Percentiles rank a stretch among this genome's conserved stretches.
Evolutionary conservation across 1,140 invertebrate genomes (phyloP).

Genomic region (Anastrepha ludens): DNA sequence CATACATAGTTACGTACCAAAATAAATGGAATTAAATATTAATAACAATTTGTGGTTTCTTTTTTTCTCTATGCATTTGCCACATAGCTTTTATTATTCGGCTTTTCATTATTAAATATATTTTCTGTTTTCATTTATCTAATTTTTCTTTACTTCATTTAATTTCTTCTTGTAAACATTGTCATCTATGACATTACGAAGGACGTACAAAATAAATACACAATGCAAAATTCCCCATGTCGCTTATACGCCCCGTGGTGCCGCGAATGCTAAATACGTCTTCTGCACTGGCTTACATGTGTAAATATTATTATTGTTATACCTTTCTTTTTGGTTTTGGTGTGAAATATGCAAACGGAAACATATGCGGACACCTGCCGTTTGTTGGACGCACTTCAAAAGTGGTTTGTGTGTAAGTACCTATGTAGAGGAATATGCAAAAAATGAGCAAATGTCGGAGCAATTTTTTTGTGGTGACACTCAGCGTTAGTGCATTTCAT

Average conservation of each 20-base stretch:
- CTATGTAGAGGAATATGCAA: background rate
- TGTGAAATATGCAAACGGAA: slow-evolving; percentile 21
- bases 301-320: background rate
- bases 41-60: background rate
- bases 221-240: background rate
- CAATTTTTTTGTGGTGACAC: background rate
- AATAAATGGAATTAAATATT: background rate
- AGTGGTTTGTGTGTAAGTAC: background rate
- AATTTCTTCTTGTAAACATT: background rate
- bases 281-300: background rate
- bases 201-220: slow-evolving; percentile 1
- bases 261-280: background rate
- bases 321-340: background rate
- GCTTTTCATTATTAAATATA: background rate
- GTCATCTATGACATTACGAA: slow-evolving; percentile 47
- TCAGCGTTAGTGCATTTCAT: background rate
- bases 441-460: background rate
- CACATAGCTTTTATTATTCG: background rate
- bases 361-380: slow-evolving; percentile 17
- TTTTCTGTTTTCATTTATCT: background rate
- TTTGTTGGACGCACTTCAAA: background rate
- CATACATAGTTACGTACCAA: too few relatives aligned
- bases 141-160: background rate
- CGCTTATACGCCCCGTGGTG: slow-evolving; percentile 16
- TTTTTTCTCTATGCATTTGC: background rate